These are phyloP conservation scores for Celastrina argiolus DNA, from an alignment of 2,888 invertebrate species.

Conservation along the genomic window DNA sequence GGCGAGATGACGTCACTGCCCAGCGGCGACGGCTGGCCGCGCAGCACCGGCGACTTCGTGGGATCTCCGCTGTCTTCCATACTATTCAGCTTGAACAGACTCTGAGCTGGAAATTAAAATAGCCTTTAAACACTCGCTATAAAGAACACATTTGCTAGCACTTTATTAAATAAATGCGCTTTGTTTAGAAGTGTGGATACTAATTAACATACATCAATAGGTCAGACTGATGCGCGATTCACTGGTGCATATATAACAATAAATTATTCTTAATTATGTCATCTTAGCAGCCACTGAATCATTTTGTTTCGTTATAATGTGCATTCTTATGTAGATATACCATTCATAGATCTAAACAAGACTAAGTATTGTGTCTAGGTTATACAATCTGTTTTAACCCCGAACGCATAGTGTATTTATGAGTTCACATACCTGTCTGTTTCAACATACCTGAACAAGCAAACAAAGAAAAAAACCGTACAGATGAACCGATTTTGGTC, in stretches of 20 bases:
- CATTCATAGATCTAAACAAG: not conserved
- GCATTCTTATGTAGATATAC: not conserved
- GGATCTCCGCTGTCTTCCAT: slow-evolving; percentile 59
- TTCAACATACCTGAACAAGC: too few relatives aligned
- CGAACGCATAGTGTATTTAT: too few relatives aligned
- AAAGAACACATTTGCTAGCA: not conserved
- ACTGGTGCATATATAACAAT: not conserved
- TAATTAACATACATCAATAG: not conserved
- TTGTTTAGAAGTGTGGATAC: not conserved
- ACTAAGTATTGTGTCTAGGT: too few relatives aligned
- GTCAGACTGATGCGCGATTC: not conserved
- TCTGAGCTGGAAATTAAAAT: slow-evolving; percentile 58
- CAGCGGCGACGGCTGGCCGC: slow-evolving; percentile 65
- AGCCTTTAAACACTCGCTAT: not conserved
- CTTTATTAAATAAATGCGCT: not conserved
- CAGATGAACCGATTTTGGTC: too few relatives aligned
- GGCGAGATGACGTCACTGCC: slow-evolving; percentile 71
- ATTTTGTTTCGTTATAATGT: not conserved
- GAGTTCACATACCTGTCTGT: too few relatives aligned
- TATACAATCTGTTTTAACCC: too few relatives aligned
- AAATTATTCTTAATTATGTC: not conserved
- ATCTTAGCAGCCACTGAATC: not conserved
- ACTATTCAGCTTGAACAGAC: slow-evolving; percentile 71
- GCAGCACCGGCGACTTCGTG: slow-evolving; percentile 62
- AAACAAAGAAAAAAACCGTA: too few relatives aligned